Evolutionary conservation across 2,888 invertebrate species (phyloP), one percentile per base, ranked within the genome.

Genomic region (Eupeodes luniger): DNA sequence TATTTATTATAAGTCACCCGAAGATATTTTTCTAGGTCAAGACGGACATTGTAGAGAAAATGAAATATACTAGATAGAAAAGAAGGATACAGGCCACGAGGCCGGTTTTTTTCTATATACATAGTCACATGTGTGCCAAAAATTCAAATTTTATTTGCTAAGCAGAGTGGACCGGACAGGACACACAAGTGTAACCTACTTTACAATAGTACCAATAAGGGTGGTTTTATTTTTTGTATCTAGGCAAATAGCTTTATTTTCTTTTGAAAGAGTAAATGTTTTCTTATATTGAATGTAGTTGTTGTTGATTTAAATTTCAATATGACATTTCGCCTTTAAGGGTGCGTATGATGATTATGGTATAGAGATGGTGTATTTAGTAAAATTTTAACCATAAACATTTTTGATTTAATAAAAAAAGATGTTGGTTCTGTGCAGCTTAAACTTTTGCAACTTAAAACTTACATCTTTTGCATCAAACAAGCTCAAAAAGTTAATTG

Each of bases 1-100:
- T 47, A 75, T 84, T 62, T 61, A 7, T 40, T 62, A 12, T 34
- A 66, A 66, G 66, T 85, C 72, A 85, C 85, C 85, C 81, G 78
- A 81, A 85, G 85, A 85, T 85, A 74, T 85, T 85, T 81, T 85
- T 85, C 81, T 85, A 85, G 81, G 85, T 85, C 85, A 85, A 85
- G 81, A 81, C 34, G 81, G 55, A 72, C 64, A 51, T 44, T 4
- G 36, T 34, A 57, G n/a, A 49, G 6, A 49, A 44, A 36, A 27
- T n/a, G n/a, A 5, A 47, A 47, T 14, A 57, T 5, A 12, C 12
- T 55, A 5, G 40, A 47, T 36, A 34, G 11, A 36, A 14, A 61
- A 67, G 74, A 74, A 61, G 77, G 70, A 67, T 64, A 55, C 14
- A 49, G 47, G 66, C 59, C 76, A 64, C 14, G 57, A 64, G 34